Evolutionary conservation across 2,113 vertebrate species (phyloP), one percentile per base, ranked within the genome.

Genomic region (Mormoops blainvillei): DNA sequence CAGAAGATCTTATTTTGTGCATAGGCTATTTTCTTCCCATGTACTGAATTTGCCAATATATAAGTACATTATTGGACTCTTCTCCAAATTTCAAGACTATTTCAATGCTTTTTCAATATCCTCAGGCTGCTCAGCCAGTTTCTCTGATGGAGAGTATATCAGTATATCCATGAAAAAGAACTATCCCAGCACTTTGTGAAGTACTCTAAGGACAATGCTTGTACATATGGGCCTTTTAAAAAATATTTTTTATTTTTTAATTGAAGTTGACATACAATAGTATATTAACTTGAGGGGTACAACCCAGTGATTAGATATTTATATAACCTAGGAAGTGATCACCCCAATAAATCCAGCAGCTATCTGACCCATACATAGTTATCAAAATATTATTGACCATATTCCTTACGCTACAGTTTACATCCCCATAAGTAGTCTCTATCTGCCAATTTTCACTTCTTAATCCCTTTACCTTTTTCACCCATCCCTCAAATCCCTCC

Each of bases 1-100:
- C 36, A 84, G 50, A 83, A 95, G 33, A 45, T 9, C 48, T 70
- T 93, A 83, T 87, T 96, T 94, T 95, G 26, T 95, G 78, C 26
- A 13, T 82, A 43, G n/a, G 24, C 24, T 86, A 87, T 97, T 94
- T 68, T 61, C 16, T 50, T 33, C 26, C 2, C 16, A 43, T 45
- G 13, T 85, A 76, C 24, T 95, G 68, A 63, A n/a, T 94, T 81
- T 85, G 54, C 41, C 43, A 86, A 87, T 77, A 88, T 54, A 2
- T 85, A 94, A 96, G 61, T 63, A 91, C 24, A 12, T 48, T 77
- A 70, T 68, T 81, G 26, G 14, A 78, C 6, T 80, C 0, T 11
- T 76, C 41, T 48, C 36, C 68, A 78, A 71, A 48, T 94, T 92
- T 91, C 28, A 94, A 93, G 52, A 68, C 36, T 63, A 67, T 81